Conservation (phyloP, 2,888 invertebrate genomes). For the Clitarchus hookeri region DNA sequence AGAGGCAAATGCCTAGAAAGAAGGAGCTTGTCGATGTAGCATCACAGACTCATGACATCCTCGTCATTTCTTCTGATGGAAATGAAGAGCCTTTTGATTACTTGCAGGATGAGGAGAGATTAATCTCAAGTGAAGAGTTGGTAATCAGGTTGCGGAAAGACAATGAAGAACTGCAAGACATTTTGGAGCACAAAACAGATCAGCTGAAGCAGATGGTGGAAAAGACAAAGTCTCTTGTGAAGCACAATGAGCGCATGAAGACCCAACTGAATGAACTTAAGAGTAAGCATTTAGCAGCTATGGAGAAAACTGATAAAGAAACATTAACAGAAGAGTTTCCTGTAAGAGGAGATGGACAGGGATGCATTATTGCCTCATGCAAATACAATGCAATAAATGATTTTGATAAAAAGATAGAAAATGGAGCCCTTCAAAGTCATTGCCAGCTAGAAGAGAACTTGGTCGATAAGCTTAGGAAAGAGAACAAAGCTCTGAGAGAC, state of each 20-base stretch:
- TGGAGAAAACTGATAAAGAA: neutral
- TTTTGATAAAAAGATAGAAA: conserved; percentile 20
- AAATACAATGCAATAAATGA: neutral
- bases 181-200: conserved; percentile 2
- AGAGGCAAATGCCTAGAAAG: neutral
- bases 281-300: neutral
- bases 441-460: neutral
- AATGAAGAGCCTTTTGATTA: neutral
- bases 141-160: conserved; percentile 3
- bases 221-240: conserved; percentile 23
- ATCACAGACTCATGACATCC: neutral
- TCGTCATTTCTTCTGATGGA: neutral
- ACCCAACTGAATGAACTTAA: neutral
- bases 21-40: neutral
- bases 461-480: neutral
- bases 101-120: neutral
- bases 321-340: neutral
- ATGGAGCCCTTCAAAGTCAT: conserved; percentile 10
- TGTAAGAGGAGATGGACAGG: neutral
- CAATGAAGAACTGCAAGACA: conserved; percentile 12
- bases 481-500: conserved; percentile 3
- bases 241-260: conserved; percentile 26
- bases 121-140: neutral
- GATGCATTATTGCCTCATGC: neutral
- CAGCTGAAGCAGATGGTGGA: conserved; percentile 24